Evolutionary conservation across 2,797 vertebrate species (phyloP), one percentile per base, ranked within the genome.

Genomic region (Sebastes iracundus): DNA sequence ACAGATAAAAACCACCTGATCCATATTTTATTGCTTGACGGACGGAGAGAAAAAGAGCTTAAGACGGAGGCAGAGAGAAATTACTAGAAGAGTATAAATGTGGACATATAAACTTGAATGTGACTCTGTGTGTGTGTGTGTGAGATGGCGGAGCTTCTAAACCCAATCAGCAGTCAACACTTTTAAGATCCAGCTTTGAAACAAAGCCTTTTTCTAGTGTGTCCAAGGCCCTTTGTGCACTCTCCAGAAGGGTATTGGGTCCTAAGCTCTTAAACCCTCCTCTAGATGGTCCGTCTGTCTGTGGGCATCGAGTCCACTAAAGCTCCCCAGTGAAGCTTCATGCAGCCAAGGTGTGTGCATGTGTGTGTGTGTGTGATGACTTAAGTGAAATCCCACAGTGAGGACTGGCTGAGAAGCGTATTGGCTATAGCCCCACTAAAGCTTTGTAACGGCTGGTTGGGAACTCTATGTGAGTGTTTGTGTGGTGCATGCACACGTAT

Each of bases 261-360:
- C 85, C 85, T 89, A 93, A 94, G 91, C 92, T 90, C 68, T 79
- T 93, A 94, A 95, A 93, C 76, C 89, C 81, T 81, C 82, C 87
- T 66, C 90, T 73, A 77, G 90, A 89, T 87, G 87, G 74, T 81
- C 85, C 73, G 73, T 90, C 91, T 92, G 90, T 91, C 89, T 88
- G 76, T 88, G 90, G 87, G 82, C 84, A 82, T 69, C 80, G 60
- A 84, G 82, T 90, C 85, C 79, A 65, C 80, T 79, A 89, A 89
- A 90, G 85, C 91, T 84, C 82, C 87, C 56, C 55, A 80, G 67
- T 80, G 77, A 89, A 82, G 81, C 83, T 61, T 58, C 63, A 53
- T 71, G 84, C 78, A 77, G 82, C 85, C 84, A 87, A 65, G 70
- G 28, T 81, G 76, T 82, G 69, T 77, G 66, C 14, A 25, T 65